These are phyloP conservation scores for Thoracochromis brauschi DNA, from an alignment of 2,113 vertebrate genomes.

Conservation along the genomic window DNA sequence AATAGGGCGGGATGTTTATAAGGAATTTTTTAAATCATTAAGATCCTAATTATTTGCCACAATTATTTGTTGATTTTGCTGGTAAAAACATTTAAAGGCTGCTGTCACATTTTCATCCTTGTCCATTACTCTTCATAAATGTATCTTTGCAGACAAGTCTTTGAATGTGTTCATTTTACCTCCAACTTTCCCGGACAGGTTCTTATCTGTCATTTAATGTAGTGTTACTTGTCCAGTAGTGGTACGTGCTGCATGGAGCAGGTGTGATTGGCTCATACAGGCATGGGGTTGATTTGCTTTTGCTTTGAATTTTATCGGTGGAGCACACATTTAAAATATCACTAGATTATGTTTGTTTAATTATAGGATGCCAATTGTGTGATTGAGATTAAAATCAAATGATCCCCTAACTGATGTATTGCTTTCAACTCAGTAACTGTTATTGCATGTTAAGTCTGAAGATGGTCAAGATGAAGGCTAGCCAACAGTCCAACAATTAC, in stretches of 20 bases:
- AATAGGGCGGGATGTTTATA: accelerated
- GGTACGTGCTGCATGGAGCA: not conserved
- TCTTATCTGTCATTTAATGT: not conserved
- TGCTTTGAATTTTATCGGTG: not conserved
- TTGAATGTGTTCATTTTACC: not conserved
- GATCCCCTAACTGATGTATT: not conserved
- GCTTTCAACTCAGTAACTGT: not conserved
- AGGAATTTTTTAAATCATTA: not conserved
- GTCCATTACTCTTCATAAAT: not conserved
- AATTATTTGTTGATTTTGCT: not conserved
- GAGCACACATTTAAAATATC: not conserved
- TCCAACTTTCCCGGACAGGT: not conserved
- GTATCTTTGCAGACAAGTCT: not conserved
- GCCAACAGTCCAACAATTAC: not conserved
- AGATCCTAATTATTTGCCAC: not conserved
- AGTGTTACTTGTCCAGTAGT: not conserved
- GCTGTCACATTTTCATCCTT: not conserved
- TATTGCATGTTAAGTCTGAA: not conserved
- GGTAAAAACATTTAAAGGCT: not conserved
- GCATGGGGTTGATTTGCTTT: not conserved
- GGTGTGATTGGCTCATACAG: not conserved
- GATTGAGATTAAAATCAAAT: not conserved
- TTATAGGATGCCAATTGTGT: not conserved
- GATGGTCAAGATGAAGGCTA: not conserved
- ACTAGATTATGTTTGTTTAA: not conserved